Evolutionary conservation across 37 sponge, comb jelly and placozoan genomes (phyloP).

Genomic region (Diacarnus erythraeanus): DNA sequence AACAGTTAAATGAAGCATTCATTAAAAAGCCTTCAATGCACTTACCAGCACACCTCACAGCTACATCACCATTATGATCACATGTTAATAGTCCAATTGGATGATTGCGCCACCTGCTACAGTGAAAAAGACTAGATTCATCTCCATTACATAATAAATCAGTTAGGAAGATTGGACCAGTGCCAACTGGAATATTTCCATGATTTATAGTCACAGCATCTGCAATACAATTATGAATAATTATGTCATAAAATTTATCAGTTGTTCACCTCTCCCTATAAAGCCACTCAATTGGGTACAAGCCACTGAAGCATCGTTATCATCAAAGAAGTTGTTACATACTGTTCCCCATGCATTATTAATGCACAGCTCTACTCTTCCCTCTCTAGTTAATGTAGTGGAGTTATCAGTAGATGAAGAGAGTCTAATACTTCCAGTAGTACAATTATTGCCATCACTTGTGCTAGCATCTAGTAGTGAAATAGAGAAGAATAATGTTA

Average conservation of each 20-base stretch:
- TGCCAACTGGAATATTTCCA: slow-evolving; percentile 1
- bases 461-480: not conserved
- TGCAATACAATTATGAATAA: no score
- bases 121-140: slow-evolving; percentile 16
- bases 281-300: slow-evolving; percentile 23
- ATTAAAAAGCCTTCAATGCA: slow-evolving; percentile 1
- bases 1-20: slow-evolving; percentile 11
- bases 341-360: slow-evolving; percentile 44
- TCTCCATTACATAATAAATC: slow-evolving; percentile 14
- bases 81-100: slow-evolving; percentile 19
- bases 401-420: not conserved
- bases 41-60: slow-evolving; percentile 24
- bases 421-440: slow-evolving; percentile 5
- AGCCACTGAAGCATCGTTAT: slow-evolving; percentile 19
- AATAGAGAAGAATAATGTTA: not conserved
- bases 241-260: no score
- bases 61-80: slow-evolving; percentile 26
- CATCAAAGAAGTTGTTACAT: slow-evolving; percentile 20
- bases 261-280: not conserved
- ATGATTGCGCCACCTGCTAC: not conserved
- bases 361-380: slow-evolving; percentile 28
- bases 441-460: not conserved
- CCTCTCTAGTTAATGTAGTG: not conserved
- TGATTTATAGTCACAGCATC: not conserved
- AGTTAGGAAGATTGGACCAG: slow-evolving; percentile 34